These are phyloP conservation scores for Forbesichthys agassizii DNA, from an alignment of 2,113 vertebrate genomes.

Conservation along the genomic window DNA sequence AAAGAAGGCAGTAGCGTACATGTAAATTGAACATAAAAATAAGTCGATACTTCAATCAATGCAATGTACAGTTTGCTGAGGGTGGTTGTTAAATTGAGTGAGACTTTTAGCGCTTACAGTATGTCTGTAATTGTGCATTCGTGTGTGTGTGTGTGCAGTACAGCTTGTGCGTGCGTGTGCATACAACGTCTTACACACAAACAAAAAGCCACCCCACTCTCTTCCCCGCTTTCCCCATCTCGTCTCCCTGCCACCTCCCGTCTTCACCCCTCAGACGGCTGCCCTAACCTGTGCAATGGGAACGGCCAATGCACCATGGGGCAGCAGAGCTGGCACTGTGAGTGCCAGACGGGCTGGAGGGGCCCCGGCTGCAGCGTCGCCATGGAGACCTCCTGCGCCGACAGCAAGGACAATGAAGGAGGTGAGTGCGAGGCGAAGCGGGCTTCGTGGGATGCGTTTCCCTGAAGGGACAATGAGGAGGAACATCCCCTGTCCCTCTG, in stretches of 20 bases:
- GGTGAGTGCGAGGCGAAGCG: constrained; percentile 78
- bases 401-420: constrained; percentile 99
- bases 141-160: constrained; percentile 13
- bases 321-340: constrained; percentile 99
- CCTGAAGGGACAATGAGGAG: not conserved
- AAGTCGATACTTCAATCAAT: constrained; percentile 47
- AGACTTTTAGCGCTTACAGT: constrained; percentile 40
- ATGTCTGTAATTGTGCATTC: constrained; percentile 26
- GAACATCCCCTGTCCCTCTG: not conserved
- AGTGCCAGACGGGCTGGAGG: constrained; percentile 99
- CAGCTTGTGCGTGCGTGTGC: constrained; percentile 22
- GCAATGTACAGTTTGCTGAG: constrained; percentile 24
- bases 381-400: constrained; percentile 98
- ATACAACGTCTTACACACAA: constrained; percentile 26
- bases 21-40: constrained; percentile 48
- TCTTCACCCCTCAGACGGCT: constrained; percentile 89
- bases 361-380: constrained; percentile 96
- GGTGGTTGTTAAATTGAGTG: constrained; percentile 34
- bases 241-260: constrained; percentile 9
- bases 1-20: constrained; percentile 36
- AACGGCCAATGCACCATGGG: constrained; percentile 97
- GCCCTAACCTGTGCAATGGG: constrained; percentile 96
- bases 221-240: not conserved
- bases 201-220: constrained; percentile 35
- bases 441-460: not conserved